Percentiles rank a stretch among this genome's conserved stretches.
Evolutionary conservation across 2,113 vertebrate genomes (phyloP).

Genomic region (Ctenomys sociabilis): DNA sequence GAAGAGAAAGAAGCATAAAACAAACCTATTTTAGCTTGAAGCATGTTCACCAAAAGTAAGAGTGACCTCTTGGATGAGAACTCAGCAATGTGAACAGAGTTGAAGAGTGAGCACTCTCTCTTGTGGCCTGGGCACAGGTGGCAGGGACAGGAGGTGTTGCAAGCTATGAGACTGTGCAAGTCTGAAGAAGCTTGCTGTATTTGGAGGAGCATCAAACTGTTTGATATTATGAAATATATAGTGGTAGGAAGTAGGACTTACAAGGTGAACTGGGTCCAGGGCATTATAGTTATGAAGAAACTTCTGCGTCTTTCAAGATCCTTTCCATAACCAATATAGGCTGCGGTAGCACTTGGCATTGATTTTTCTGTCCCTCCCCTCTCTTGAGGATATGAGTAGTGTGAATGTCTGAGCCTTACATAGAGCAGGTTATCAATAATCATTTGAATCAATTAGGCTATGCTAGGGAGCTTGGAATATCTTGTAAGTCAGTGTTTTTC

Average conservation of each 20-base stretch:
- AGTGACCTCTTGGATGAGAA: not conserved
- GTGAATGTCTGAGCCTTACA: not conserved
- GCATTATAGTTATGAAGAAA: not conserved
- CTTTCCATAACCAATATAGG: not conserved
- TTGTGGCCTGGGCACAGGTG: not conserved
- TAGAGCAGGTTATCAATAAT: not conserved
- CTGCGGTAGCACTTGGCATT: not conserved
- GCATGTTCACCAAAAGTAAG: not conserved
- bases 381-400: not conserved
- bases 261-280: not conserved
- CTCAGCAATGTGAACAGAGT: not conserved
- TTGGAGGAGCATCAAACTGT: not conserved
- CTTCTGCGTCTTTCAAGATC: not conserved
- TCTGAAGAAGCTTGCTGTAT: not conserved
- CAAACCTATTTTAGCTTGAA: not conserved
- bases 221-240: not conserved
- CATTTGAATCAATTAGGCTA: not conserved
- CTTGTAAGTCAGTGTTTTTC: not conserved
- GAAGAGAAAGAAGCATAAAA: slow-evolving; percentile 31
- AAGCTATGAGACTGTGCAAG: not conserved
- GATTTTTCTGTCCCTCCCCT: not conserved
- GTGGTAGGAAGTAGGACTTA: not conserved
- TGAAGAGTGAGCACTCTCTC: not conserved
- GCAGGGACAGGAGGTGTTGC: not conserved
- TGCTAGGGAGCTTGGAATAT: not conserved